Evolutionary conservation across 2,113 vertebrate genomes (phyloP), one percentile per base, ranked within the genome.

Genomic region (Myotis davidii): DNA sequence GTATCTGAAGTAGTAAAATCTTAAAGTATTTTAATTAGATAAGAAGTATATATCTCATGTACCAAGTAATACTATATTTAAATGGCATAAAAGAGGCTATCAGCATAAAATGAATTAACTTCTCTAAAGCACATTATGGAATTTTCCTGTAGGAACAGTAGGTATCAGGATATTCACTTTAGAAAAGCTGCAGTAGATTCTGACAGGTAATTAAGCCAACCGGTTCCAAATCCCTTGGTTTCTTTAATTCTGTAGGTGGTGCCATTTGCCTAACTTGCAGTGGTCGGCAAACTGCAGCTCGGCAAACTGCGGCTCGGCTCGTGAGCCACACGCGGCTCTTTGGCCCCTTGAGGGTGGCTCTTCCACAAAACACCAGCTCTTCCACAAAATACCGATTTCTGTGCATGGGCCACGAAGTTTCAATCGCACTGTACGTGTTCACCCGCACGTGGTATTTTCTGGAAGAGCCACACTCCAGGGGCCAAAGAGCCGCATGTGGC

Each of bases 151-250:
- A 77, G 81, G 65, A 65, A 76, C 32, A 79, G 1, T 92, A 76
- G 34, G 6, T 67, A 94, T 72, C 86, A 91, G 70, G 32, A 76
- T 94, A n/a, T 90, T 94, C 90, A 72, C 72, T 94, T 97, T 67
- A 85, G 84, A 88, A 92, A 77, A 18, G 20, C 50, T 59, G 12
- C 88, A 72, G 84, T 79, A 72, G 50, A 87, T 91, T 85, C 21
- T 97, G 83, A 94, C 32, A 88, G 78, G 61, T 93, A 85, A 78
- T 94, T 91, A 88, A 27, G 29, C 23, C n/a, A 32, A 25, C 21
- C 7, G 32, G 8, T 85, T 90, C 52, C 52, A 95, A 52, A 82
- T 84, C 76, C 72, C 18, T 81, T 45, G 25, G 20, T 85, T 83
- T 84, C 72, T 85, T 64, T 64, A 86, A 90, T 93, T 95, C 78